Base-by-base conservation (phyloP, 1,140 invertebrate genomes). In the Drosophila mojavensis region DNA sequence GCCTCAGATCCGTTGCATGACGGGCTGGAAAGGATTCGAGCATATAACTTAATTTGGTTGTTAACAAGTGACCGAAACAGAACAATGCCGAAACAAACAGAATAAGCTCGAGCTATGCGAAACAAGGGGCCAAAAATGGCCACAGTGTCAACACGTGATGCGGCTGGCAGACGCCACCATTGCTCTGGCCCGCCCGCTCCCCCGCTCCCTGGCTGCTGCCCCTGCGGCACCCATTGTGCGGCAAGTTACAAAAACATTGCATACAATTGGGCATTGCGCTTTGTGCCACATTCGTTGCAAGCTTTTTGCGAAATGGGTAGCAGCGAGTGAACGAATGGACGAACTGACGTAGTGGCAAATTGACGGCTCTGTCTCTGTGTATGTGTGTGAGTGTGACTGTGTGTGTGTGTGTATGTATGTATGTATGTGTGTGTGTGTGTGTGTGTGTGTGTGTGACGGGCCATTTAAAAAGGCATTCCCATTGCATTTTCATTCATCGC, bases 401-500 rank as follows among this genome's bases (percentile, higher is more conserved):
- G 36, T 41, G 20, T 58, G 55, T 58, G 55, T 43, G 20, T 43
- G 20, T 41, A 13, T 41, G 41, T 39, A 45, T 33, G 3, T 5
- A 3, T 56, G 41, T 33, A 0, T 9, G 5, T 33, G 5, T 9
- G 5, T 33, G 5, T 10, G 2, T 33, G 5, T 33, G 5, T 39
- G 36, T 41, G 33, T 41, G 20, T 58, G 55, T 43, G 20, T 43
- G 20, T 41, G 41, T 39, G 39, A 50, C 50, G 53, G 48, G 51
- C 58, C 72, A 88, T 79, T 88, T 88, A 80, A 80, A 86, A 86
- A 82, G 63, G 84, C 83, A 83, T 88, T 89, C 77, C 56, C 72
- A 83, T 74, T 83, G 82, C 83, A 86, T 86, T 83, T 86, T 74
- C 84, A 88, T 89, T 88, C 80, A 89, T 88, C 66, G 83, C 76